Conservation (phyloP, 2,113 vertebrate genomes). For the Rutilus rutilus region DNA sequence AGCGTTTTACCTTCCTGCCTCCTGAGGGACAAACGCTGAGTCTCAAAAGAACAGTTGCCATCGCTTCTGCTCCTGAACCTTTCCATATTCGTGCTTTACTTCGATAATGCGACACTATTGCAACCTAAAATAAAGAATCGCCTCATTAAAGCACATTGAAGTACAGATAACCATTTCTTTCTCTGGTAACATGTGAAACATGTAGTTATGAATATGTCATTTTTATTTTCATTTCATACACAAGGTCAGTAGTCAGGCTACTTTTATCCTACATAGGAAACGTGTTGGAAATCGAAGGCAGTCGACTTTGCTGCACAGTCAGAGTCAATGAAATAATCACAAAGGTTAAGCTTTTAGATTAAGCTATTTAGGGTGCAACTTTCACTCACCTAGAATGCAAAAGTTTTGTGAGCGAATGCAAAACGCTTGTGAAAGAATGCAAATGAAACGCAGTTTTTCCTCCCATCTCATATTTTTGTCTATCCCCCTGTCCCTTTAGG, state of each 20-base stretch:
- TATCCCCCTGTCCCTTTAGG: no score
- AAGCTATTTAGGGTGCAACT: no score
- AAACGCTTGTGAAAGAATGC: no score
- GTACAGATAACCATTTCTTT: background rate
- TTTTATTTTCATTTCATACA: background rate
- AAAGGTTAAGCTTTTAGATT: no score
- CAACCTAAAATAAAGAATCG: background rate
- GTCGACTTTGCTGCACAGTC: background rate
- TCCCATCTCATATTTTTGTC: no score
- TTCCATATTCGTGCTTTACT: constrained; percentile 31
- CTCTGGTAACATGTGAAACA: background rate
- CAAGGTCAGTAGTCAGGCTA: background rate
- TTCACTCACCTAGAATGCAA: no score
- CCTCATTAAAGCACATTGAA: background rate
- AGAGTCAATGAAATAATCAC: no score
- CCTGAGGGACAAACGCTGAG: constrained; percentile 38
- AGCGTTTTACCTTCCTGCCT: constrained; percentile 35
- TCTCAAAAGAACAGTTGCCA: constrained; percentile 28
- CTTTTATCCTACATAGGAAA: background rate
- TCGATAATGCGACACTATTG: background rate
- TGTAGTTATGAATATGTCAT: background rate
- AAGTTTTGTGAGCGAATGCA: no score
- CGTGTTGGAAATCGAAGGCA: background rate
- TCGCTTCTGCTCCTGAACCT: constrained; percentile 42
- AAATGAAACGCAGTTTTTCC: no score